phyloP scores from a whole-genome alignment of 1,140 invertebrate genomes.

The Homalodisca vitripennis region DNA sequence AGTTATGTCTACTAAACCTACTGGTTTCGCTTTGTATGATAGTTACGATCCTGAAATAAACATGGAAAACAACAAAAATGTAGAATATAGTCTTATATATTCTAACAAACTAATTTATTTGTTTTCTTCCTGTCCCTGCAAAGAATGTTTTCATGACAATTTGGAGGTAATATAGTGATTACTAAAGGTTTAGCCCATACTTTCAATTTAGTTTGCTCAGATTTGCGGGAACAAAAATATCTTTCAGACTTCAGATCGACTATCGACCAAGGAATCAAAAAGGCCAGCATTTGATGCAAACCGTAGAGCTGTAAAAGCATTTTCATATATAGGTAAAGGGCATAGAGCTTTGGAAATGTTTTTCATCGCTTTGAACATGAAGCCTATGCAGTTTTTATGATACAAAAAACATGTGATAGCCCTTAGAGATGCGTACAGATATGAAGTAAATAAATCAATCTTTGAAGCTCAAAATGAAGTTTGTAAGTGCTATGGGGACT shows the following conservation, averaged over 20 bases:
- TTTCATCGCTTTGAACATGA: conserved; percentile 7
- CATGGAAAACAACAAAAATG: background rate
- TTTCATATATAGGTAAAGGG: conserved; percentile 27
- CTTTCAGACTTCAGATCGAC: too few species aligned
- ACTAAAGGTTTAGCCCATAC: conserved; percentile 15
- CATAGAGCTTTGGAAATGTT: conserved; percentile 29
- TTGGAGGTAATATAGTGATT: conserved; percentile 1
- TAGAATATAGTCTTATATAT: conserved; percentile 13
- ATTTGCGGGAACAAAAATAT: background rate
- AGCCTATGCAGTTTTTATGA: background rate
- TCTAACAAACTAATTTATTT: conserved; percentile 13
- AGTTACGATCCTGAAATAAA: conserved; percentile 13
- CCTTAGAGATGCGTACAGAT: conserved; percentile 25
- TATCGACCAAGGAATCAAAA: too few species aligned
- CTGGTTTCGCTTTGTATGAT: conserved; percentile 21
- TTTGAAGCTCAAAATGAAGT: conserved; percentile 25
- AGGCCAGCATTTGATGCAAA: too few species aligned
- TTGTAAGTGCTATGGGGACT: too few species aligned
- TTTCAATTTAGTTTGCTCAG: too few species aligned
- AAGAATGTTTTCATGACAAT: conserved; percentile 8
- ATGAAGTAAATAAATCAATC: conserved; percentile 30
- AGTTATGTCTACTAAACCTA: too few species aligned
- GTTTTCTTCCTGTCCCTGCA: conserved; percentile 13
- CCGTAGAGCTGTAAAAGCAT: conserved; percentile 29
- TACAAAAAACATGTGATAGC: conserved; percentile 28